Evolutionary conservation across 2,797 vertebrate genomes (phyloP).

Genomic region (Mormyrus hasselquistii): DNA sequence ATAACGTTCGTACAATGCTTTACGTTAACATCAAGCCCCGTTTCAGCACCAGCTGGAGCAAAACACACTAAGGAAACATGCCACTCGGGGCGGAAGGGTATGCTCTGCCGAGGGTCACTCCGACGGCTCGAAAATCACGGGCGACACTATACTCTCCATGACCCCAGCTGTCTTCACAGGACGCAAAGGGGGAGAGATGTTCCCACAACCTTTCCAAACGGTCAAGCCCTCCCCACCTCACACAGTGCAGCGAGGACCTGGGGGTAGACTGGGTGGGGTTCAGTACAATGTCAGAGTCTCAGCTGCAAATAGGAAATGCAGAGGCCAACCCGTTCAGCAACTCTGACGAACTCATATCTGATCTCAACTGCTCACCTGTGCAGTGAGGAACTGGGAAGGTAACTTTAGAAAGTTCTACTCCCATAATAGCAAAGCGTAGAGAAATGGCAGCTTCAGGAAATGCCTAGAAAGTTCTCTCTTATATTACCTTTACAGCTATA

Average conservation of each 20-base stretch:
- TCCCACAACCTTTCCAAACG: constrained; percentile 71
- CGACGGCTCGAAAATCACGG: not conserved
- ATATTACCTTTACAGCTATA: not conserved
- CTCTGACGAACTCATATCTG: constrained; percentile 10
- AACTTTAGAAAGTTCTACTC: not conserved
- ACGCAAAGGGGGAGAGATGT: constrained; percentile 37
- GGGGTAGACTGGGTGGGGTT: not conserved
- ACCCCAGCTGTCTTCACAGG: constrained; percentile 27
- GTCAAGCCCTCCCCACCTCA: constrained; percentile 58
- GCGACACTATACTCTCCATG: not conserved
- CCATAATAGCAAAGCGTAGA: not conserved
- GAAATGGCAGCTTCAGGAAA: not conserved
- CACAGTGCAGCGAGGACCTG: not conserved
- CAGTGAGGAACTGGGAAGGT: not conserved
- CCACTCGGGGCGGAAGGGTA: not conserved
- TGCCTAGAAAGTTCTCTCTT: not conserved
- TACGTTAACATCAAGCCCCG: not conserved
- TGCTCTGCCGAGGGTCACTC: not conserved
- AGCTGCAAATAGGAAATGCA: constrained; percentile 18
- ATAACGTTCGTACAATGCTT: not conserved
- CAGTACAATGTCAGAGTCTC: not conserved
- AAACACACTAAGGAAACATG: not conserved
- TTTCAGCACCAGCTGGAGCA: not conserved
- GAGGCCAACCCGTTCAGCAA: not conserved
- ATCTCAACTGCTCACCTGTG: not conserved